Percentiles rank a stretch among this genome's conserved stretches.
These are phyloP conservation scores for Amphipyra tragopoginis DNA, from an alignment of 2,888 invertebrate species.

Conservation along the genomic window DNA sequence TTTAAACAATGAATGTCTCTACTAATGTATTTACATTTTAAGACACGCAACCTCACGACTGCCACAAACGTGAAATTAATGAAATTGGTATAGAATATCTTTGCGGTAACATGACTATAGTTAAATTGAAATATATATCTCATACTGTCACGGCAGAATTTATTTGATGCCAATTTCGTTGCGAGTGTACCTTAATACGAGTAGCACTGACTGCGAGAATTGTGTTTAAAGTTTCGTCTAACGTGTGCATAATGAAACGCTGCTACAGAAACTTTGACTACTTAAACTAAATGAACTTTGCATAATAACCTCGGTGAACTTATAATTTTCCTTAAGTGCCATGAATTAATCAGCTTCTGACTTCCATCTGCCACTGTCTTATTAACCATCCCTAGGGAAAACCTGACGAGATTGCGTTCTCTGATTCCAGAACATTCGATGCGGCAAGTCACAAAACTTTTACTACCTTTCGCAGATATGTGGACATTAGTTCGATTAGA, in stretches of 20 bases:
- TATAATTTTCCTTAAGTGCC: conserved; percentile 54
- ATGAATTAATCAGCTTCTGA: conserved; percentile 57
- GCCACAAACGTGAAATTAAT: conserved; percentile 18
- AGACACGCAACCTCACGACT: neutral
- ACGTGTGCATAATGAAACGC: conserved; percentile 60
- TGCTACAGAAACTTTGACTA: conserved; percentile 52
- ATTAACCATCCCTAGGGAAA: conserved; percentile 15
- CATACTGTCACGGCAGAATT: neutral
- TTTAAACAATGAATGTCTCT: neutral
- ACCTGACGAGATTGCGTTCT: conserved; percentile 23
- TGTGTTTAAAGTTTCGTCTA: conserved; percentile 36
- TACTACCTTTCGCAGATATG: neutral
- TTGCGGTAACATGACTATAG: conserved; percentile 1
- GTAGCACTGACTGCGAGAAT: conserved; percentile 16
- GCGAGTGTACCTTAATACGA: neutral
- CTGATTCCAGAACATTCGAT: conserved; percentile 8
- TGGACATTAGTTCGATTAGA: conserved; percentile 26
- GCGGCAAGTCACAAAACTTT: conserved; percentile 13
- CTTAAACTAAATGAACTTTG: conserved; percentile 63
- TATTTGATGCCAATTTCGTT: conserved; percentile 22
- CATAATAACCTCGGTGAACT: conserved; percentile 55
- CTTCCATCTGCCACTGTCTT: conserved; percentile 34
- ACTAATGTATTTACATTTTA: neutral
- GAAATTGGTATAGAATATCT: conserved; percentile 16
- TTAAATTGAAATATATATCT: conserved; percentile 26